phyloP scores from a whole-genome alignment of 2,113 vertebrate species.

The Orycteropus afer region DNA sequence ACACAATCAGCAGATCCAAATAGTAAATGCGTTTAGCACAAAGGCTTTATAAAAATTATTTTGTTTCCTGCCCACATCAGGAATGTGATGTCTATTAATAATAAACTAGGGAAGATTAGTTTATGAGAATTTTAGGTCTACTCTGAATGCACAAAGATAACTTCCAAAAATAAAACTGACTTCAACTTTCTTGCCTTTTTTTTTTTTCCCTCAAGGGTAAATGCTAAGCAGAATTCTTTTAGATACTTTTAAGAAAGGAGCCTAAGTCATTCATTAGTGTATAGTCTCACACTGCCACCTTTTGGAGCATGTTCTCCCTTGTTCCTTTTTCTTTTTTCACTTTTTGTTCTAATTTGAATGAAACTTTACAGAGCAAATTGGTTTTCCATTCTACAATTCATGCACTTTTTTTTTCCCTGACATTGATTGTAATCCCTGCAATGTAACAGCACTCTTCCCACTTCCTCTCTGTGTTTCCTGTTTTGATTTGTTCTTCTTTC shows the following conservation, averaged over 20 bases:
- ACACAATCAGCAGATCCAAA: constrained; percentile 55
- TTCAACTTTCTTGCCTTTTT: background rate
- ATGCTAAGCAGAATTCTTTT: background rate
- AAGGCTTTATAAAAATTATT: constrained; percentile 50
- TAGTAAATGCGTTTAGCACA: constrained; percentile 7
- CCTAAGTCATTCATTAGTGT: accelerated
- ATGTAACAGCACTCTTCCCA: too few relatives aligned
- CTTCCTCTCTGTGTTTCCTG: too few relatives aligned
- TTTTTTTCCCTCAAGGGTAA: background rate
- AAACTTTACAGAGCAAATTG: too few relatives aligned
- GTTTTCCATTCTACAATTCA: too few relatives aligned
- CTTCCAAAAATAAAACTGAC: constrained; percentile 64
- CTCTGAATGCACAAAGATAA: constrained; percentile 72
- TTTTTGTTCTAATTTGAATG: too few relatives aligned
- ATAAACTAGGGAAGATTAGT: constrained; percentile 64
- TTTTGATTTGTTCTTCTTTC: too few relatives aligned
- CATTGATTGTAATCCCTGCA: too few relatives aligned
- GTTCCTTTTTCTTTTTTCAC: too few relatives aligned
- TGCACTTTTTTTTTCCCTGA: too few relatives aligned
- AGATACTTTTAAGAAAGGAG: accelerated
- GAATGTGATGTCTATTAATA: constrained; percentile 54
- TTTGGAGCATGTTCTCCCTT: background rate
- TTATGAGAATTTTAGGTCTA: constrained; percentile 72
- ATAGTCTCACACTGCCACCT: constrained; percentile 81
- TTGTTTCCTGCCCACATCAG: constrained; percentile 68